Percentiles rank a stretch among this genome's conserved stretches.
Evolutionary conservation across 2,888 invertebrate genomes (phyloP).

Genomic region (Thecocarcelia acutangulata): DNA sequence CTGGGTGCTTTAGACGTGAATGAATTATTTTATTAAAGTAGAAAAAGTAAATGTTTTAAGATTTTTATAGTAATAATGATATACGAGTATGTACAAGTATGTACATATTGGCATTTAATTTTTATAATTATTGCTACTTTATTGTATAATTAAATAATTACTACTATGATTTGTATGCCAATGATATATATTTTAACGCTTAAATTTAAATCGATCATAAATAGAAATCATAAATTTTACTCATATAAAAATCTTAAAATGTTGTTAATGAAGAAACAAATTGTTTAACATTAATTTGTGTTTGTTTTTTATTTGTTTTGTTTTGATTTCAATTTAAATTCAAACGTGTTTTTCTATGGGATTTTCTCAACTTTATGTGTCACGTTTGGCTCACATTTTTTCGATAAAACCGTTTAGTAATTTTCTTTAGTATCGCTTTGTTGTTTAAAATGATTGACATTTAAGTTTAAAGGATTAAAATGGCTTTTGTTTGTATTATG

Average conservation of each 20-base stretch:
- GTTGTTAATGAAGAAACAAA: slow-evolving; percentile 5
- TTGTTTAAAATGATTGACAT: slow-evolving; percentile 56
- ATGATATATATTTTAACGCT: slow-evolving; percentile 46
- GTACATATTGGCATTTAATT: slow-evolving; percentile 57
- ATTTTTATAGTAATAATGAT: slow-evolving; percentile 15
- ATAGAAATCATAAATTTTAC: slow-evolving; percentile 63
- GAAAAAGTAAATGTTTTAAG: slow-evolving; percentile 5
- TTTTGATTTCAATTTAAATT: slow-evolving; percentile 8
- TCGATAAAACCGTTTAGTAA: slow-evolving; percentile 21
- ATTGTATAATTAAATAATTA: slow-evolving; percentile 80
- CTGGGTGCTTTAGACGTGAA: slow-evolving; percentile 44
- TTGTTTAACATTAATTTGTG: background rate
- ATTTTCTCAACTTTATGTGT: slow-evolving; percentile 13
- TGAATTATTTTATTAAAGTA: slow-evolving; percentile 30
- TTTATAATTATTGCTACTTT: slow-evolving; percentile 80
- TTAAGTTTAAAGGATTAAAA: slow-evolving; percentile 25
- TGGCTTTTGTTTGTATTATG: background rate
- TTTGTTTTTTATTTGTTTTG: slow-evolving; percentile 24
- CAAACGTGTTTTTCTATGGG: slow-evolving; percentile 37
- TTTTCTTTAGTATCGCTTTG: slow-evolving; percentile 20
- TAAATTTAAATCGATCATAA: slow-evolving; percentile 58
- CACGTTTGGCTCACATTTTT: slow-evolving; percentile 48
- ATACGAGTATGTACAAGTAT: too few species aligned
- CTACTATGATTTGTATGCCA: slow-evolving; percentile 61
- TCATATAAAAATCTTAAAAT: slow-evolving; percentile 3